Evolutionary conservation across 2,797 vertebrate genomes (phyloP).

Genomic region (Periparus ater): DNA sequence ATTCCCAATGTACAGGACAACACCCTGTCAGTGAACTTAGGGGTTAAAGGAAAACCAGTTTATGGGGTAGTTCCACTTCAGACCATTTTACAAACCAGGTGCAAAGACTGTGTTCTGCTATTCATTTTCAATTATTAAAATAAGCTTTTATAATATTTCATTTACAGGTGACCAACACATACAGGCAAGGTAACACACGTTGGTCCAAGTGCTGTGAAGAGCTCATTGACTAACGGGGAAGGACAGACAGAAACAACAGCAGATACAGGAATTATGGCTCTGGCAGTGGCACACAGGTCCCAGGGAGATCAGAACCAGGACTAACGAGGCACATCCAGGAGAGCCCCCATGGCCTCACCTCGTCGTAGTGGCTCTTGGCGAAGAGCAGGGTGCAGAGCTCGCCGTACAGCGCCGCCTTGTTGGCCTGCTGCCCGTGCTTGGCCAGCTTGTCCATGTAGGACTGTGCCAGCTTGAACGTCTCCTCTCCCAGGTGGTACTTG

Average conservation of each 20-base stretch:
- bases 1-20: background rate
- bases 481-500: constrained; percentile 97
- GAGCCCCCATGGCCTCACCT: constrained; percentile 76
- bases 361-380: constrained; percentile 99
- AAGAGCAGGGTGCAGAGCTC: constrained; percentile 97
- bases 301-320: background rate
- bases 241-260: accelerated
- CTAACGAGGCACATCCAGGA: accelerated
- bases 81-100: background rate
- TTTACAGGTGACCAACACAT: background rate
- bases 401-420: constrained; percentile 96
- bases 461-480: constrained; percentile 97
- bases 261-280: accelerated
- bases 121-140: background rate
- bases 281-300: background rate
- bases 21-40: background rate
- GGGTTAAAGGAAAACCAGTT: background rate
- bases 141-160: background rate
- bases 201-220: accelerated
- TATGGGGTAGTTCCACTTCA: background rate
- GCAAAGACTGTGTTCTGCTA: background rate
- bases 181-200: accelerated
- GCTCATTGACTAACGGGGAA: accelerated
- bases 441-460: constrained; percentile 97
- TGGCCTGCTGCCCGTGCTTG: constrained; percentile 95